Percentiles rank a stretch among this genome's conserved stretches.
These are phyloP conservation scores for Campylomormyrus numenius DNA, from an alignment of 2,113 vertebrate species.

Conservation along the genomic window DNA sequence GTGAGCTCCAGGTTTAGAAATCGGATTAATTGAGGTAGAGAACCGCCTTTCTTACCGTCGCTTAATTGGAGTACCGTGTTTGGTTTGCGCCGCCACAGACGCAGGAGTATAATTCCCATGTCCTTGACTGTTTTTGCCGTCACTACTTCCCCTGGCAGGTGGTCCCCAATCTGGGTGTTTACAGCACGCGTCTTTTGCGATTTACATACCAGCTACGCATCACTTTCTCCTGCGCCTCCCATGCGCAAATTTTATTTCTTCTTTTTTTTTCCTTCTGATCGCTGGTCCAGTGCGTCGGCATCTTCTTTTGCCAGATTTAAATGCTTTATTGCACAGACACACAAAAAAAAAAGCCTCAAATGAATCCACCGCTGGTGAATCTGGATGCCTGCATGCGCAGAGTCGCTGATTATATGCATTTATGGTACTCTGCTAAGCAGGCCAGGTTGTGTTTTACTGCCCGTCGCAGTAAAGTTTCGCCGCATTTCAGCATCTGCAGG, in stretches of 20 bases:
- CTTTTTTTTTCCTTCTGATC: background rate
- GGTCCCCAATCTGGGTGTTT: constrained; percentile 21
- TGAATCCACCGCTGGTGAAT: constrained; percentile 13
- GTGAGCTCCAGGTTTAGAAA: background rate
- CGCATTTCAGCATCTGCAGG: background rate
- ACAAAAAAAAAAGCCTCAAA: constrained; percentile 5
- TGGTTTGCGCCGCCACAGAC: background rate
- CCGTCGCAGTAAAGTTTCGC: constrained; percentile 2
- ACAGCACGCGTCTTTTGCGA: background rate
- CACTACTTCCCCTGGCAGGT: background rate
- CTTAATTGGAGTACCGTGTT: background rate
- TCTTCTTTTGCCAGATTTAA: constrained; percentile 6
- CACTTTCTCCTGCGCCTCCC: constrained; percentile 12
- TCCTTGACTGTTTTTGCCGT: constrained; percentile 25
- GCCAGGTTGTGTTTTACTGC: constrained; percentile 19
- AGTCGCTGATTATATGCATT: constrained; percentile 17
- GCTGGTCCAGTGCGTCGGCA: background rate
- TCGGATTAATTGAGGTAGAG: background rate
- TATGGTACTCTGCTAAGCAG: background rate
- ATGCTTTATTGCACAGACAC: constrained; percentile 11
- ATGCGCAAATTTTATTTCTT: background rate
- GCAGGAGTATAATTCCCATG: constrained; percentile 10
- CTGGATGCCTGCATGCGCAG: background rate
- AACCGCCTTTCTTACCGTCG: background rate
- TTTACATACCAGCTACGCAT: constrained; percentile 24